Percentiles rank a stretch among this genome's conserved stretches.
phyloP scores from a whole-genome alignment of 2,888 invertebrate species.

The Leucania comma region DNA sequence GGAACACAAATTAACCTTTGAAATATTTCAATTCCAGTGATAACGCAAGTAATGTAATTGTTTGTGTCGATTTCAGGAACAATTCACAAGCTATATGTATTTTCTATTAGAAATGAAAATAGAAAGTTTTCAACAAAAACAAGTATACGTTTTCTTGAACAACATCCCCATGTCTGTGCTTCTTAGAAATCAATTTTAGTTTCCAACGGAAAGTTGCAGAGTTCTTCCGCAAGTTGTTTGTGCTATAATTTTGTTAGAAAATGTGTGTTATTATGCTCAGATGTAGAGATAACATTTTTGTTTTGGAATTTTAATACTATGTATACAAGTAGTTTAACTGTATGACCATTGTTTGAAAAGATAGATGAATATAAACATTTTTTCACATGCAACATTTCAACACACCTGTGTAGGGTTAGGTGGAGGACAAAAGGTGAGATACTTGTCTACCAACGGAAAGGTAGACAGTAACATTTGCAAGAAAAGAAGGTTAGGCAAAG shows the following conservation, averaged over 20 bases:
- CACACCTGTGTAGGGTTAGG: background rate
- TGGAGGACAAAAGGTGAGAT: background rate
- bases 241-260: constrained; percentile 10
- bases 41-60: too few species aligned
- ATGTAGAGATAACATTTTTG: background rate
- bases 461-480: background rate
- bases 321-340: background rate
- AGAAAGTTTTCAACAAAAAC: constrained; percentile 1
- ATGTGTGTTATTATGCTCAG: constrained; percentile 1
- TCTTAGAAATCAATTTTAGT: constrained; percentile 39
- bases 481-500: background rate
- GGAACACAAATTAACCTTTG: too few species aligned
- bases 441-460: background rate
- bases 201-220: background rate
- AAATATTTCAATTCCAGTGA: too few species aligned
- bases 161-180: background rate
- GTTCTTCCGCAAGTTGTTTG: constrained; percentile 8
- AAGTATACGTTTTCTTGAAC: background rate
- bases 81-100: background rate
- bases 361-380: background rate
- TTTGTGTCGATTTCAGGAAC: too few species aligned
- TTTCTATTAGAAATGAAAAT: background rate
- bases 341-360: background rate
- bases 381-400: background rate
- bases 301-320: background rate